Conservation (phyloP, 2,888 invertebrate species). For the Melinaea menophilus region DNA sequence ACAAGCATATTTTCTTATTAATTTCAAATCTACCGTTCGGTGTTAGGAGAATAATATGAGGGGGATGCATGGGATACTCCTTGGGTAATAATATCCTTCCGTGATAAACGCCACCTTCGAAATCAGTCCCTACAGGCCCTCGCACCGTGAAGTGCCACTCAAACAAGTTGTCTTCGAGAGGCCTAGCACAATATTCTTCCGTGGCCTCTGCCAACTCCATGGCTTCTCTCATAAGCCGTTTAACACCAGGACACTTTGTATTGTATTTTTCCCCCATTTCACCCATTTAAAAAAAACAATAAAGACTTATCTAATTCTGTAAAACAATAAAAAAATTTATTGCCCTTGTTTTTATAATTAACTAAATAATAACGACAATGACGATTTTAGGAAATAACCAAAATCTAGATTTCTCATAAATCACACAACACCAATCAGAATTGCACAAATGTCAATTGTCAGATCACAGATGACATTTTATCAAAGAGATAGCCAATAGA, state of each 20-base stretch:
- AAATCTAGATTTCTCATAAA: conserved; percentile 8
- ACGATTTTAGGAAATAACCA: background rate
- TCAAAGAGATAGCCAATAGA: conserved; percentile 7
- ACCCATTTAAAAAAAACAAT: conserved; percentile 43
- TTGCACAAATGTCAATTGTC: conserved; percentile 34
- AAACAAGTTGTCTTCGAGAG: conserved; percentile 95
- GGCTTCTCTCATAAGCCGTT: conserved; percentile 95
- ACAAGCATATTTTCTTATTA: conserved; percentile 96
- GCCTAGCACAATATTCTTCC: conserved; percentile 92
- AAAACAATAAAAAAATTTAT: background rate
- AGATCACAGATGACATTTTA: conserved; percentile 1
- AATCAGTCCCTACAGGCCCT: conserved; percentile 92
- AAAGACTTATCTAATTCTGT: background rate
- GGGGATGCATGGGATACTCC: conserved; percentile 98
- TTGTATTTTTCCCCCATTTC: conserved; percentile 72
- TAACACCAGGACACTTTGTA: conserved; percentile 86
- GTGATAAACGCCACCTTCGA: conserved; percentile 94
- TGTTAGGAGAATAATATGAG: conserved; percentile 94
- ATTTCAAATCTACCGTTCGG: conserved; percentile 96
- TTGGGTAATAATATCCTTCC: conserved; percentile 93
- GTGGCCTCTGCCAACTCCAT: conserved; percentile 90
- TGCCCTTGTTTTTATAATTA: background rate
- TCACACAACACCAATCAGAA: conserved; percentile 29
- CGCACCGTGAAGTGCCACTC: conserved; percentile 98
- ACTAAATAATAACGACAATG: background rate